Evolutionary conservation across 2,797 vertebrate species (phyloP).

Genomic region (Alectoris magna): DNA sequence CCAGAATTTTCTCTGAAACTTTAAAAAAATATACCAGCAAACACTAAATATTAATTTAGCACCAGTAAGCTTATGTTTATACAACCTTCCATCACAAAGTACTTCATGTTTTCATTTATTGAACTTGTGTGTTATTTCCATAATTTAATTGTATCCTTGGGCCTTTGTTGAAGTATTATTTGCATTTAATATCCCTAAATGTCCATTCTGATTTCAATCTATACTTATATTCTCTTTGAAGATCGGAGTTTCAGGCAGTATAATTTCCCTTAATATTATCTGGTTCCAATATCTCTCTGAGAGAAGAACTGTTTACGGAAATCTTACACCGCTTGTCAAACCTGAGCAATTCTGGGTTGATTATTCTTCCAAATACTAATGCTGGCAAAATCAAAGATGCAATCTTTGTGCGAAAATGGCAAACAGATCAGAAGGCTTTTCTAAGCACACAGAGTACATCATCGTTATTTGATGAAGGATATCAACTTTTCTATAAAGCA

Average conservation of each 20-base stretch:
- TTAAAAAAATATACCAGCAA: background rate
- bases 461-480: constrained; percentile 17
- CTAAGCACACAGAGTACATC: background rate
- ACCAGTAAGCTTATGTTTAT: background rate
- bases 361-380: constrained; percentile 30
- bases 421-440: constrained; percentile 28
- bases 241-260: constrained; percentile 16
- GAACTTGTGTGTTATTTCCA: constrained; percentile 37
- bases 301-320: constrained; percentile 36
- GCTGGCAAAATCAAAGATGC: constrained; percentile 27
- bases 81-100: background rate
- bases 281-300: constrained; percentile 21
- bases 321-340: constrained; percentile 45
- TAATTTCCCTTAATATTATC: constrained; percentile 46
- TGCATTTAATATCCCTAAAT: constrained; percentile 56
- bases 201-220: constrained; percentile 43
- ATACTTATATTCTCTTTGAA: constrained; percentile 46
- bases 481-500: background rate
- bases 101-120: constrained; percentile 5
- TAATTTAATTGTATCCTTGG: constrained; percentile 22
- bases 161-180: constrained; percentile 23
- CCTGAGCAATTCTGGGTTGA: constrained; percentile 37
- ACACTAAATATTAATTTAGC: background rate
- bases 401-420: constrained; percentile 2
- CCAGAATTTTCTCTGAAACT: background rate